phyloP scores from a whole-genome alignment of 2,888 invertebrate species.

The Cepaea hortensis region DNA sequence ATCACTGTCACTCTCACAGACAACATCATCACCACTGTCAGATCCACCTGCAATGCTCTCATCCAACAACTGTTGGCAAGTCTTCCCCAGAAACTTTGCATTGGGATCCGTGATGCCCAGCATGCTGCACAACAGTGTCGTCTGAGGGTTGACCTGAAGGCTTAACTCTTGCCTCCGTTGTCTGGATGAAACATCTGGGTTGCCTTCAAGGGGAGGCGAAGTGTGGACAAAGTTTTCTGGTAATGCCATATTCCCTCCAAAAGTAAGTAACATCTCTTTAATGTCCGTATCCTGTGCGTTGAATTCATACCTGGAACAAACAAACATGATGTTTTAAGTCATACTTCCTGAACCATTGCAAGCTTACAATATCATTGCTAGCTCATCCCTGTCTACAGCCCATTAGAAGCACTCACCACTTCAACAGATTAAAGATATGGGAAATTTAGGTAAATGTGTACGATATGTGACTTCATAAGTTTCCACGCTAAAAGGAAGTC shows the following conservation, averaged over 20 bases:
- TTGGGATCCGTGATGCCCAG: conserved; percentile 87
- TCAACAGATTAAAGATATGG: too few relatives aligned
- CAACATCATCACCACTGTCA: conserved; percentile 27
- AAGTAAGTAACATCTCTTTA: conserved; percentile 80
- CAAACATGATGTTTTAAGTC: not conserved
- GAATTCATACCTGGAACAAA: conserved; percentile 82
- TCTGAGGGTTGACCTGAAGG: conserved; percentile 77
- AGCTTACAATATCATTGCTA: too few relatives aligned
- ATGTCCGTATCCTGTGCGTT: conserved; percentile 87
- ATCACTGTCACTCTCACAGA: conserved; percentile 4
- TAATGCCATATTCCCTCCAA: conserved; percentile 83
- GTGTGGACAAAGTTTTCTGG: conserved; percentile 88
- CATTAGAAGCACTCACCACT: too few relatives aligned
- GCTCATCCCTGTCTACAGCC: too few relatives aligned
- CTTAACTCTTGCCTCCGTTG: conserved; percentile 48
- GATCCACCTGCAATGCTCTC: conserved; percentile 7
- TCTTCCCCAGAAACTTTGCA: conserved; percentile 67
- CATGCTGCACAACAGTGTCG: conserved; percentile 77
- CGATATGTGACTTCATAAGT: too few relatives aligned
- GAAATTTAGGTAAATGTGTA: too few relatives aligned
- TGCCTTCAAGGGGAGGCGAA: conserved; percentile 80
- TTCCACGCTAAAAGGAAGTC: too few relatives aligned
- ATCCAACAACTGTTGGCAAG: conserved; percentile 37
- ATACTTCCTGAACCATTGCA: not conserved
- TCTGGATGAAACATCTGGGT: conserved; percentile 35